Evolutionary conservation across 2,797 vertebrate genomes (phyloP).

Genomic region (Peromyscus eremicus): DNA sequence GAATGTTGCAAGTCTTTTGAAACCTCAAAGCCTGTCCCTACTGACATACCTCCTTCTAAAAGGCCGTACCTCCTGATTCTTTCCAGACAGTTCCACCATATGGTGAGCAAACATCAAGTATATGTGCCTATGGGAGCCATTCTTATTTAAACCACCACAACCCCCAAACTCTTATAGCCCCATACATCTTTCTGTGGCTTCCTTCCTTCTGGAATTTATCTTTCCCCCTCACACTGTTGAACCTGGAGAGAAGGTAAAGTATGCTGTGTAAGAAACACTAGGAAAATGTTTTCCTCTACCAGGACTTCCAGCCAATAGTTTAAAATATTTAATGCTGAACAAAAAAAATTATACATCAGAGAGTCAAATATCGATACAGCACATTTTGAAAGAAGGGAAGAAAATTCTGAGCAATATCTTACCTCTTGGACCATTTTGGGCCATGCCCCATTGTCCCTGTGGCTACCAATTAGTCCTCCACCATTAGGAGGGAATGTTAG

Average conservation of each 20-base stretch:
- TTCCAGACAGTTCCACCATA: neutral
- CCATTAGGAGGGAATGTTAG: too few relatives aligned
- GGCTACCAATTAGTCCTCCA: neutral
- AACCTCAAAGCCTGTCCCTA: neutral
- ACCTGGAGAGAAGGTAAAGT: neutral
- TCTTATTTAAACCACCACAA: neutral
- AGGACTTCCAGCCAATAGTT: neutral
- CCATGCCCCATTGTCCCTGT: neutral
- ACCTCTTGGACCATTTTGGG: neutral
- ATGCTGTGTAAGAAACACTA: neutral
- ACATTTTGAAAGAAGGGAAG: neutral
- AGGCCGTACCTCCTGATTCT: neutral
- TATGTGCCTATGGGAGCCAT: neutral
- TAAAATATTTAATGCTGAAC: neutral
- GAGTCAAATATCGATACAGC: neutral
- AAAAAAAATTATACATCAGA: neutral
- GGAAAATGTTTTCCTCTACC: neutral
- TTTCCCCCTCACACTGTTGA: neutral
- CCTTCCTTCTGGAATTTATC: neutral
- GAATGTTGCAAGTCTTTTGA: neutral
- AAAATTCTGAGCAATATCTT: neutral
- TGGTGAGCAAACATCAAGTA: neutral
- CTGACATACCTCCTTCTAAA: neutral
- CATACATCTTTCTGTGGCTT: too few relatives aligned
- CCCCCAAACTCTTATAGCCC: neutral